Conservation (phyloP, 1,140 invertebrate species). For the Diplogasteroides magnus region DNA sequence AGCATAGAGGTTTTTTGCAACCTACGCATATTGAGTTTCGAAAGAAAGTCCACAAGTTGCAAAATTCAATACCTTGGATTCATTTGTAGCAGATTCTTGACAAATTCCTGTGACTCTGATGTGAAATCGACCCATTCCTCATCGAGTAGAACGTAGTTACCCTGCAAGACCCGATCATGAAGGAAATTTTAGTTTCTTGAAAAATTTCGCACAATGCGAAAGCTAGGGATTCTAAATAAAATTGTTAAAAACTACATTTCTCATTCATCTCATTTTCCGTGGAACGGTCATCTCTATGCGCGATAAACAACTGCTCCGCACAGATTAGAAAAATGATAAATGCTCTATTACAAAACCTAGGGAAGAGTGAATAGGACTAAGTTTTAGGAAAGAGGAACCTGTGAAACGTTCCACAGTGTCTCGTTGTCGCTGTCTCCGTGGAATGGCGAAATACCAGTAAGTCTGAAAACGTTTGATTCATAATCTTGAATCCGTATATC, state of each 20-base stretch:
- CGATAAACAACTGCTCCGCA: background rate
- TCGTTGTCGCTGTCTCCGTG: slow-evolving; percentile 75
- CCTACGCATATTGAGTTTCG: no score
- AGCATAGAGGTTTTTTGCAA: no score
- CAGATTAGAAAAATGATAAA: background rate
- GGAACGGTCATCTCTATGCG: no score
- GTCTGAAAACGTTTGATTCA: no score
- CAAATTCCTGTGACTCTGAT: background rate
- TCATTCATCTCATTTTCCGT: no score
- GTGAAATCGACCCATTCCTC: background rate
- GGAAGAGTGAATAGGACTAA: background rate
- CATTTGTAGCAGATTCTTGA: background rate
- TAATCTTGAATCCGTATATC: no score
- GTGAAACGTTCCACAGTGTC: slow-evolving; percentile 70
- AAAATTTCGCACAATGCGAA: no score
- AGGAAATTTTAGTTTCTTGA: no score
- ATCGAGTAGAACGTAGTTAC: background rate
- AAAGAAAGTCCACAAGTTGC: no score
- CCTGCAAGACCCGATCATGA: no score
- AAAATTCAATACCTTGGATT: background rate
- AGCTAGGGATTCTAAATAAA: no score
- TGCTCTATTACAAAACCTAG: background rate
- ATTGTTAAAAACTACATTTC: no score
- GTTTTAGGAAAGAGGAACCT: slow-evolving; percentile 44
- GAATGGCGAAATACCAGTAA: slow-evolving; percentile 59